These are phyloP conservation scores for Squalus acanthias DNA, from an alignment of 2,797 vertebrate species.

Conservation along the genomic window DNA sequence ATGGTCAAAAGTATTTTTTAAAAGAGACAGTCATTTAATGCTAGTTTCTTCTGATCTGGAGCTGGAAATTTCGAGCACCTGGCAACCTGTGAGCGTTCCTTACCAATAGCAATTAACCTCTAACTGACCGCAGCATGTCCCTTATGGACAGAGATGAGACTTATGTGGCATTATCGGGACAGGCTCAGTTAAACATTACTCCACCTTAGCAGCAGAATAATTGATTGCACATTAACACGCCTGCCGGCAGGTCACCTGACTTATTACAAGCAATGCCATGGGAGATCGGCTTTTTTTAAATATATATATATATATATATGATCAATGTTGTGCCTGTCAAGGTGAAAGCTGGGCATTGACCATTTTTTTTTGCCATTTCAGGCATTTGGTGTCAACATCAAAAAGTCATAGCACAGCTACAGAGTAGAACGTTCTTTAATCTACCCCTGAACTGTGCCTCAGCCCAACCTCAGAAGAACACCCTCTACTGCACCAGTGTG, in stretches of 20 bases:
- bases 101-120: background rate
- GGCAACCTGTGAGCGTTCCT: background rate
- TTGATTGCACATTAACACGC: background rate
- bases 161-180: background rate
- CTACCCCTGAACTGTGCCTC: too few species aligned
- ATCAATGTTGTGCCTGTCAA: background rate
- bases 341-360: background rate
- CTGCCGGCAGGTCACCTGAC: background rate
- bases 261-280: background rate
- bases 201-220: background rate
- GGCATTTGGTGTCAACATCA: background rate
- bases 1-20: background rate
- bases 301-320: background rate
- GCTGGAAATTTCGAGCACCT: background rate
- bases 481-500: too few species aligned
- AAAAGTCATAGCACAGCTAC: background rate
- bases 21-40: background rate
- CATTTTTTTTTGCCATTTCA: background rate
- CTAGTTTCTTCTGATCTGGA: background rate
- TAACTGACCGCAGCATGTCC: background rate
- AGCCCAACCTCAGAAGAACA: too few species aligned
- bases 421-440: too few species aligned
- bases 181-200: background rate
- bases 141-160: background rate
- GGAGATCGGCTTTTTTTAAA: background rate